Base-by-base conservation (phyloP, 2,888 invertebrate genomes). In the Choreutis nemorana region DNA sequence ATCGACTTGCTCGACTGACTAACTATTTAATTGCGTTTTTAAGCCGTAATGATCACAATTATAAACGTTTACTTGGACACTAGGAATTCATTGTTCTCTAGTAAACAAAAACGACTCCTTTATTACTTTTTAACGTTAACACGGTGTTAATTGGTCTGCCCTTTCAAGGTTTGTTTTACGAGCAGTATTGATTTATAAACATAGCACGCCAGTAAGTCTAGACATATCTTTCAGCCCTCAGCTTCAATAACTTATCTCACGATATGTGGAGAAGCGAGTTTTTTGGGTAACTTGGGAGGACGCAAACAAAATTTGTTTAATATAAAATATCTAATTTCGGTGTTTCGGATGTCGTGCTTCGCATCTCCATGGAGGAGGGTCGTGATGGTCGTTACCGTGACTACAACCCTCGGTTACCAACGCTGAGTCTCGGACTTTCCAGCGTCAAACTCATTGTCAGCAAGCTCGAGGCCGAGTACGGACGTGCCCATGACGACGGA, bases 381-480 rank as follows among this genome's bases (percentile, higher is more conserved):
- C 60, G 61, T 47, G 56, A 53, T 52, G 58, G 53, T 55, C 48
- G 67, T 71, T 52, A 64, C 72, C 71, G 72, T 72, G 72, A 68
- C 71, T 61, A 63, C 60, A 58, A 49, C 41, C 52, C 52, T 49
- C 60, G 62, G 40, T 49, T 68, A 53, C 71, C 68, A 45, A 45
- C 63, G 45, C 52, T 73, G 44, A 68, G 67, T 48, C 72, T 71
- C 55, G 68, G 67, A 47, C 55, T 77, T 57, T 58, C 70, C 56
- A 68, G 67, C 48, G 75, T 79, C 47, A 66, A 67, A 41, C 58
- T 64, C 67, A 78, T 78, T 67, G 72, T 79, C 62, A 64, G 67
- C 60, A 63, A 66, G 47, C 59, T 75, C 50, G 77, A 78, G 60
- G 52, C 65, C 37, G 58, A 65, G 43, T 57, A 61, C 63, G 56